These are phyloP conservation scores for Verasper variegatus DNA, from an alignment of 2,113 vertebrate genomes.

Conservation along the genomic window DNA sequence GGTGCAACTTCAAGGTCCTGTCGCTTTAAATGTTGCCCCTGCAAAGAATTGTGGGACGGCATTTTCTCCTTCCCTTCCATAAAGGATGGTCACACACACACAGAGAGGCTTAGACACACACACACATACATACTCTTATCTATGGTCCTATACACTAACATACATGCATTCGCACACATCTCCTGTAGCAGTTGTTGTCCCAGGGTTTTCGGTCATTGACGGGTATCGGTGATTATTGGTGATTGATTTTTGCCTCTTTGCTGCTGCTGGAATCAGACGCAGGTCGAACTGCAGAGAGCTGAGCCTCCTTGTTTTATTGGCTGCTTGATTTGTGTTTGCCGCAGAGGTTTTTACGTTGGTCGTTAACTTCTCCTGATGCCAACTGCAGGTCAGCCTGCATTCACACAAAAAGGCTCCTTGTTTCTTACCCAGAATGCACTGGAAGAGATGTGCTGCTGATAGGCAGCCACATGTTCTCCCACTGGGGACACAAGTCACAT, in stretches of 20 bases:
- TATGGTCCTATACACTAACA: neutral
- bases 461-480: constrained; percentile 3
- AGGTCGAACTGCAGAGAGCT: neutral
- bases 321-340: constrained; percentile 63
- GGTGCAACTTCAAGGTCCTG: no score
- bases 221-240: neutral
- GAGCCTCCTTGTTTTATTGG: constrained; percentile 1
- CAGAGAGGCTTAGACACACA: neutral
- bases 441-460: constrained; percentile 35
- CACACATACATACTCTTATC: neutral
- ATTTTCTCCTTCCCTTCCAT: no score
- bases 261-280: neutral
- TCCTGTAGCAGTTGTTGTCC: no score
- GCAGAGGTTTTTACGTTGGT: constrained; percentile 63
- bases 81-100: no score
- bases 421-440: constrained; percentile 32
- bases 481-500: neutral
- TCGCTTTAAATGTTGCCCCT: no score
- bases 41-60: no score
- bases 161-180: neutral
- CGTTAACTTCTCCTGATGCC: constrained; percentile 38
- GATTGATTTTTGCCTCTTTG: neutral
- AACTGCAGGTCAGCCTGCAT: neutral
- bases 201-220: no score
- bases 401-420: constrained; percentile 9